Evolutionary conservation across 2,888 invertebrate genomes (phyloP), one percentile per base, ranked within the genome.

Genomic region (Ophion costatus): DNA sequence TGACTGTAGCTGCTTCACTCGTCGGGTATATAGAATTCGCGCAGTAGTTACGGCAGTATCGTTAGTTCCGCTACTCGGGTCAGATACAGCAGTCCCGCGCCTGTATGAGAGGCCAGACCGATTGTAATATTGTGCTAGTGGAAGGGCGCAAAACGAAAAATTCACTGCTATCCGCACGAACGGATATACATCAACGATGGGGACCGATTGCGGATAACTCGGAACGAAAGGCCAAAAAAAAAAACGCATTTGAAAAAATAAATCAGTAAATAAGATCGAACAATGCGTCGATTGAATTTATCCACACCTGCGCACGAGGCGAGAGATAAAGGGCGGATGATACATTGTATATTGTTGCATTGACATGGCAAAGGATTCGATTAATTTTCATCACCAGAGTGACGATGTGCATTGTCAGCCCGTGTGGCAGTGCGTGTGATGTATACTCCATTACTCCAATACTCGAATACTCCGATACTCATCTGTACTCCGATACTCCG

Each of bases 1-100:
- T 70, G 71, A 71, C 79, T 64, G 63, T 79, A 70, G 71, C 79
- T 51, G 59, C 51, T 71, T 71, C 79, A 38, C 63, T 51, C 24
- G 42, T 45, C n/a, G 22, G 24, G 22, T 61, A 33, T 51, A 71
- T 71, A 79, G 17, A 71, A 79, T 71, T 64, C 63, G 38, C 63
- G 38, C 61, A 71, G 38, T 56, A 64, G 56, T 78, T 69, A 78
- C 59, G 42, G 69, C 59, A 69, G 57, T 78, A 45, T 45, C 61
- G 77, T 78, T 69, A 78, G 67, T 78, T 78, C 59, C 77, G 59
- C 59, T 69, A 69, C 42, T 56, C 56, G 17, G 51, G 9, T 17
- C 45, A 45, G 63, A 29, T 51, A 63, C 51, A 20, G 17, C 45
- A 29, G 14, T 51, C 10, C 59, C 45, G n/a, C 24, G 20, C 14